Conservation (phyloP, 2,888 invertebrate genomes). For the Periphyllus acericola region DNA sequence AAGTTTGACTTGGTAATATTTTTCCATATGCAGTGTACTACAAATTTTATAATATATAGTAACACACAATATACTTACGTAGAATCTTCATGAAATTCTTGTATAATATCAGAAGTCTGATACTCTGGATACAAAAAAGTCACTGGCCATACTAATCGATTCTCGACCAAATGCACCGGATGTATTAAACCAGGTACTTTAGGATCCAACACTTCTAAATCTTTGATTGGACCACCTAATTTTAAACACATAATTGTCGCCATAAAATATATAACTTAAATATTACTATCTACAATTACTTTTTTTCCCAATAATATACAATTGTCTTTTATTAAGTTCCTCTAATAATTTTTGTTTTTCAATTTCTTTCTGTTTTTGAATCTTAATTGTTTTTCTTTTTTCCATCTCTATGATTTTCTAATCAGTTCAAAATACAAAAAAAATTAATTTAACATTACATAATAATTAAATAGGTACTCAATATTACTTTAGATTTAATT, state of each 20-base stretch:
- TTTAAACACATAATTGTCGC: slow-evolving; percentile 64
- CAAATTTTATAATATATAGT: too few species aligned
- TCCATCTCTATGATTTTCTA: slow-evolving; percentile 71
- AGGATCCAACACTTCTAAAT: slow-evolving; percentile 67
- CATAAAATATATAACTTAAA: not conserved
- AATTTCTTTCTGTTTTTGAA: slow-evolving; percentile 68
- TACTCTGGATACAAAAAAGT: slow-evolving; percentile 90
- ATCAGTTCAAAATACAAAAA: not conserved
- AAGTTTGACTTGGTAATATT: too few species aligned
- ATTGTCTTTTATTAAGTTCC: slow-evolving; percentile 68
- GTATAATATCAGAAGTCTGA: slow-evolving; percentile 86
- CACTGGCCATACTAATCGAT: slow-evolving; percentile 85
- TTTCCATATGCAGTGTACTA: too few species aligned
- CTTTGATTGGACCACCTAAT: slow-evolving; percentile 41
- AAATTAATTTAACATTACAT: slow-evolving; percentile 36
- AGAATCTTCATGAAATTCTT: slow-evolving; percentile 80
- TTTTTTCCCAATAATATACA: slow-evolving; percentile 66
- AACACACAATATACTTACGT: slow-evolving; percentile 68
- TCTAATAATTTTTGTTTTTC: slow-evolving; percentile 69
- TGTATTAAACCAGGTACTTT: slow-evolving; percentile 75
- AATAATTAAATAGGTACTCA: slow-evolving; percentile 16
- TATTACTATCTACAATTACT: slow-evolving; percentile 63
- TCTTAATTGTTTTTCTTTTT: slow-evolving; percentile 70
- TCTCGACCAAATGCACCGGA: slow-evolving; percentile 74
- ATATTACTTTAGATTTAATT: slow-evolving; percentile 69